These are phyloP conservation scores for Typhlichthys subterraneus DNA, from an alignment of 2,797 vertebrate genomes.

Conservation along the genomic window DNA sequence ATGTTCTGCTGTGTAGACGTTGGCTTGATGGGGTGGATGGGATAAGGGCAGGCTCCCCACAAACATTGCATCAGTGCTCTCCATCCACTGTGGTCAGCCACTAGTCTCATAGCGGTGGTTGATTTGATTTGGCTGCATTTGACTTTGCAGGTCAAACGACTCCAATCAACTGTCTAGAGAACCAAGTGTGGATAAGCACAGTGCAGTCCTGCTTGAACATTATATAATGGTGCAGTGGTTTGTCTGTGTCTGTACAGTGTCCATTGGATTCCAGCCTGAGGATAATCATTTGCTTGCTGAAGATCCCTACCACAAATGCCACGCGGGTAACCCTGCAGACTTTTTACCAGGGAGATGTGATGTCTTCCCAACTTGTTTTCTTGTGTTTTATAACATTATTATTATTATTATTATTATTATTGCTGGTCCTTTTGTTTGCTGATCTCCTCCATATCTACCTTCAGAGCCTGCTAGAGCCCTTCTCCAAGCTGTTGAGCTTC, in stretches of 20 bases:
- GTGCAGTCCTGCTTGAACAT: neutral
- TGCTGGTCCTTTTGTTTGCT: neutral
- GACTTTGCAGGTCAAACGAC: conserved; percentile 53
- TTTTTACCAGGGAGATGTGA: conserved; percentile 1
- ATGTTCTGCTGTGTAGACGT: conserved; percentile 35
- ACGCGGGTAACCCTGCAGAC: conserved; percentile 84
- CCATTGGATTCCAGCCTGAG: conserved; percentile 96
- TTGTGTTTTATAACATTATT: neutral
- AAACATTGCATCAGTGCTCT: conserved; percentile 31
- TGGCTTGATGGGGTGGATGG: conserved; percentile 64
- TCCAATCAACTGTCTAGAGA: conserved; percentile 22
- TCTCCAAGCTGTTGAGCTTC: conserved; percentile 96
- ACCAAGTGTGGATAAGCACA: conserved; percentile 14
- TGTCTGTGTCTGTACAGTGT: conserved; percentile 78
- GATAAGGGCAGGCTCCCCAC: conserved; percentile 43
- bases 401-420: too few relatives aligned
- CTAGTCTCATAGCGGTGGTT: conserved; percentile 50
- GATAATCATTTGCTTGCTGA: conserved; percentile 97
- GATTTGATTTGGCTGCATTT: conserved; percentile 62
- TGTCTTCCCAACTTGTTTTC: neutral
- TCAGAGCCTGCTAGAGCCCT: conserved; percentile 96
- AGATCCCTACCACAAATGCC: conserved; percentile 94
- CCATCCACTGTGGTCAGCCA: conserved; percentile 49
- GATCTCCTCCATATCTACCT: conserved; percentile 8
- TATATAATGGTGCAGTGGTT: neutral